These are phyloP conservation scores for Scleropages formosus DNA, from an alignment of 2,797 vertebrate genomes.

Conservation along the genomic window DNA sequence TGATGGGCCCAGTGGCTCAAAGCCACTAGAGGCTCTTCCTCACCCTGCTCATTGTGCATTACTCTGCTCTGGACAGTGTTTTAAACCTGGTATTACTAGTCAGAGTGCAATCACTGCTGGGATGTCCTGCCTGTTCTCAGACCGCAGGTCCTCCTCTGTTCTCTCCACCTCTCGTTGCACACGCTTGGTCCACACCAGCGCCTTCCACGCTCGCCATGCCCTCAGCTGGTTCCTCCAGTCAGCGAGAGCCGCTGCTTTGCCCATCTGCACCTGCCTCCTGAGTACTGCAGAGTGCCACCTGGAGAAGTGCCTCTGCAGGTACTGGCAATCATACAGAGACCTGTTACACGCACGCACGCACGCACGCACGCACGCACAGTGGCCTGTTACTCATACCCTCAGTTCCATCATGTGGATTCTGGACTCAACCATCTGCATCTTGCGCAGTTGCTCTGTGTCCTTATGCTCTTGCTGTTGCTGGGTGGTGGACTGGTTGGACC, in stretches of 20 bases:
- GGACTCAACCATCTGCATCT: conserved; percentile 52
- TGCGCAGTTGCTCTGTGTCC: conserved; percentile 42
- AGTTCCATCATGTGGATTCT: conserved; percentile 41
- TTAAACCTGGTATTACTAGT: background rate
- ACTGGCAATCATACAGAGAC: conserved; percentile 57
- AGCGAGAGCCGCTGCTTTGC: conserved; percentile 79
- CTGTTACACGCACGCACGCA: background rate
- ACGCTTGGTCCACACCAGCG: conserved; percentile 71
- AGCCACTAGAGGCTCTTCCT: too few relatives aligned
- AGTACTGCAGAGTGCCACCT: conserved; percentile 82
- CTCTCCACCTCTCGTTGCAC: conserved; percentile 65
- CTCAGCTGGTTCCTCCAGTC: conserved; percentile 84
- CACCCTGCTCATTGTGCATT: background rate
- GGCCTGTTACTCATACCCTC: conserved; percentile 5
- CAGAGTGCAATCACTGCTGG: background rate
- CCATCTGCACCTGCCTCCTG: conserved; percentile 74
- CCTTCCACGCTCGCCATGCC: conserved; percentile 79
- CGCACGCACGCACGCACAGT: background rate
- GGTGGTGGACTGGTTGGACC: conserved; percentile 33
- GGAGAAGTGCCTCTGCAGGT: conserved; percentile 83
- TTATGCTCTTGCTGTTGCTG: conserved; percentile 30
- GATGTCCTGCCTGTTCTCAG: conserved; percentile 77
- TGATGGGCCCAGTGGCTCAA: too few relatives aligned
- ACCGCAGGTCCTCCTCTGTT: conserved; percentile 72
- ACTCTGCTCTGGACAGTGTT: background rate